Evolutionary conservation across 2,113 vertebrate genomes (phyloP), one percentile per base, ranked within the genome.

Genomic region (Ondatra zibethicus): DNA sequence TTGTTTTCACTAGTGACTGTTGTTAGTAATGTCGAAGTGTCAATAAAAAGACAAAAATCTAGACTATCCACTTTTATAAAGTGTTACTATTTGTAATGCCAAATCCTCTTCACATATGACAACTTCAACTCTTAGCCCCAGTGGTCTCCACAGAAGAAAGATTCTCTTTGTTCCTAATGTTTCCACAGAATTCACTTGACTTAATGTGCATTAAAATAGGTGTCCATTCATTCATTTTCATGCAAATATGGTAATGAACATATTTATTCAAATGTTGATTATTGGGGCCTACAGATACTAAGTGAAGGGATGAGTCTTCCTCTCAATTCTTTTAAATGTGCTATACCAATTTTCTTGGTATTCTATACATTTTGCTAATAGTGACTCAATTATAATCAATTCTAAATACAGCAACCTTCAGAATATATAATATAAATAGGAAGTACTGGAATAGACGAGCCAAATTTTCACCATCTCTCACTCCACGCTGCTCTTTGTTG

Each of bases 131-230:
- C 19, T 29, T 86, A 33, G 76, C n/a, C 33, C n/a, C 33, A 89
- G 8, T 58, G 63, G 9, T 91, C 39, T 77, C 42, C 27, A 76
- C 8, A 80, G 36, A 68, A n/a, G 10, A 86, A 29, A 93, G 58
- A 63, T 94, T 86, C 39, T 80, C 66, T 89, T 93, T 55, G 42
- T 31, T 88, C 47, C 42, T 82, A 45, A n/a, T 81, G 45, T 70
- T 95, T 85, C 55, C 36, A 86, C 10, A 72, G 42, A 95, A 65
- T 81, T 95, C 72, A 81, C 45, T 25, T 91, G 87, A 89, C 96
- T 66, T 66, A 65, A 88, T 13, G 45, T 39, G 13, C 52, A 76
- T 42, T 39, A 66, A 21, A 47, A 12, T 65, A 87, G 36, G 17
- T n/a, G 55, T 36, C 31, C 52, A 66, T 81, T 93, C 66, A 91